phyloP scores from a whole-genome alignment of 2,888 invertebrate species.

The Alloscopus bannaensis region DNA sequence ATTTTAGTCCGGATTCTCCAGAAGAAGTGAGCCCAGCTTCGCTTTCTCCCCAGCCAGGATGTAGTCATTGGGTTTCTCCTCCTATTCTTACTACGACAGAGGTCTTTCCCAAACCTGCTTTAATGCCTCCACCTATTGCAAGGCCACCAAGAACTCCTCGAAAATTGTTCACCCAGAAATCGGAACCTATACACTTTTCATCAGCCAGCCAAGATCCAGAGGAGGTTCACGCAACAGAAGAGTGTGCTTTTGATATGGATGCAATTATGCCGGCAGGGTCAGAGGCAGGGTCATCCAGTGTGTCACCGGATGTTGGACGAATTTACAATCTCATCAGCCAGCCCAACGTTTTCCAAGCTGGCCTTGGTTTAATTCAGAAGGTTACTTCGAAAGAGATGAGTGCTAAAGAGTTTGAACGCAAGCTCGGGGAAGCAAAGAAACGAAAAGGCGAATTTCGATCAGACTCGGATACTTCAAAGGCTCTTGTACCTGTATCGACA shows the following conservation, averaged over 20 bases:
- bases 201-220: not conserved
- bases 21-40: not conserved
- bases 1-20: too few relatives aligned
- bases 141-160: conserved; percentile 58
- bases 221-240: conserved; percentile 9
- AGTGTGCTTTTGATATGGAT: conserved; percentile 20
- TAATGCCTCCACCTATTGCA: conserved; percentile 57
- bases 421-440: not conserved
- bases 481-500: conserved; percentile 22
- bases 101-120: too few relatives aligned
- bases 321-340: conserved; percentile 50
- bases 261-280: conserved; percentile 29
- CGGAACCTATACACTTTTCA: not conserved
- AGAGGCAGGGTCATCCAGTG: conserved; percentile 21
- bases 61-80: conserved; percentile 43
- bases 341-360: conserved; percentile 49
- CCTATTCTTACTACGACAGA: too few relatives aligned
- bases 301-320: not conserved
- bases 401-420: conserved; percentile 15
- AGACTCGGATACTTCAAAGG: conserved; percentile 12
- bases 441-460: not conserved
- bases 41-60: conserved; percentile 52
- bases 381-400: not conserved
- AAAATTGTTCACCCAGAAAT: conserved; percentile 23
- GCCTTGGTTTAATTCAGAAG: conserved; percentile 44